These are phyloP conservation scores for Caenorhabditis drosophilae DNA, from an alignment of 2,888 invertebrate species.

Conservation along the genomic window DNA sequence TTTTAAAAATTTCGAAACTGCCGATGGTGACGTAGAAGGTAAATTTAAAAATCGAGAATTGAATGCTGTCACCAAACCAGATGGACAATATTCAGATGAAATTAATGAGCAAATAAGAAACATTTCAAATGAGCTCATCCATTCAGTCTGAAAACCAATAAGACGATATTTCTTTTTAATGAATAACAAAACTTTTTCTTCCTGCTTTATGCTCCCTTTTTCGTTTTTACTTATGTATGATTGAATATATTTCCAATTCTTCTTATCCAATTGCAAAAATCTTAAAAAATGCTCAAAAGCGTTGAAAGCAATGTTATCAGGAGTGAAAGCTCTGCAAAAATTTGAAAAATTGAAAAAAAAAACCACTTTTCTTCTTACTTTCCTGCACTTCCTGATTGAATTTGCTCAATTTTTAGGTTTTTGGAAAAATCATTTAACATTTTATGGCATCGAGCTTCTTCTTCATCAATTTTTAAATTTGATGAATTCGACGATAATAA, in stretches of 20 bases:
- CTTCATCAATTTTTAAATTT: constrained; percentile 17
- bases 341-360: background rate
- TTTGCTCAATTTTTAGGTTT: constrained; percentile 13
- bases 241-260: constrained; percentile 30
- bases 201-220: background rate
- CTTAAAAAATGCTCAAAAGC: constrained; percentile 27
- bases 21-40: background rate
- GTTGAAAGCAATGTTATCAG: constrained; percentile 12
- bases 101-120: constrained; percentile 20
- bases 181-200: background rate
- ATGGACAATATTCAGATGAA: constrained; percentile 15
- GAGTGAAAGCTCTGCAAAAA: background rate
- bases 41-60: constrained; percentile 18
- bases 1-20: constrained; percentile 18
- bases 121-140: constrained; percentile 16
- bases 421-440: constrained; percentile 20
- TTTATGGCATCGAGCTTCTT: constrained; percentile 14
- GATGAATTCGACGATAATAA: background rate
- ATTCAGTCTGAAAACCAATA: background rate
- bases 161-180: background rate
- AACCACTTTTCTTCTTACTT: background rate
- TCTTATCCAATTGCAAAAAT: constrained; percentile 33
- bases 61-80: constrained; percentile 7
- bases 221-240: constrained; percentile 5
- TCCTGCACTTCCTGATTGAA: constrained; percentile 1